Base-by-base conservation (phyloP, 2,113 vertebrate species). In the Tursiops truncatus region DNA sequence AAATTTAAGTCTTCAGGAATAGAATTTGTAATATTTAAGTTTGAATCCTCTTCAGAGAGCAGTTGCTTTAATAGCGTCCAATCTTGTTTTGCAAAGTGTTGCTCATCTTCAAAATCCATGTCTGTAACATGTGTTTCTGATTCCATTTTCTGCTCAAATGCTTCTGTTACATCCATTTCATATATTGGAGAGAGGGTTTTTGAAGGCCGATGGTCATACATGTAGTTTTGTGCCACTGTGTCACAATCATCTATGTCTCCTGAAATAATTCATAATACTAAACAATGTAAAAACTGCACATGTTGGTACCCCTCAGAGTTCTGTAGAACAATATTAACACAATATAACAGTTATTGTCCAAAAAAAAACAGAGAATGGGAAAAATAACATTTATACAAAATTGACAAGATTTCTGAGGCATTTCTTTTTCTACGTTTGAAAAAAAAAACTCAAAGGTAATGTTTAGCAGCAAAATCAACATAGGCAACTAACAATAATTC, bases 241-340 rank as follows among this genome's bases (percentile, higher is more conserved):
- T 99, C 99, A 99, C 99, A 99, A 99, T 99, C 99, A 99, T 99
- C 99, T 99, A 99, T 99, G 99, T 99, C 98, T 99, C 99, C 99
- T 99, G 99, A 99, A 99, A 99, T 99, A 99, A 99, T 99, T 99
- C 99, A 99, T 99, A 99, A 99, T 99, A 99, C 99, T 99, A 99
- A 98, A 99, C 99, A 99, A 99, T 99, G 99, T 99, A 99, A 99
- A 99, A 99, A 98, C 98, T 98, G 99, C 97, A 98, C 98, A 98
- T 96, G 96, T 98, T 97, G 97, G 93, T 98, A 90, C 97, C 98
- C 97, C 98, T 98, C 98, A 98, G 98, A 98, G 98, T 97, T 98
- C 97, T 98, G 98, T 97, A 99, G 98, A 99, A 96, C 95, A 98
- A 98, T 97, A 98, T 97, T 98, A 98, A 98, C 93, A 98, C 92